Evolutionary conservation across 2,113 vertebrate species (phyloP), one percentile per base, ranked within the genome.

Genomic region (Dunckerocampus dactyliophorus): DNA sequence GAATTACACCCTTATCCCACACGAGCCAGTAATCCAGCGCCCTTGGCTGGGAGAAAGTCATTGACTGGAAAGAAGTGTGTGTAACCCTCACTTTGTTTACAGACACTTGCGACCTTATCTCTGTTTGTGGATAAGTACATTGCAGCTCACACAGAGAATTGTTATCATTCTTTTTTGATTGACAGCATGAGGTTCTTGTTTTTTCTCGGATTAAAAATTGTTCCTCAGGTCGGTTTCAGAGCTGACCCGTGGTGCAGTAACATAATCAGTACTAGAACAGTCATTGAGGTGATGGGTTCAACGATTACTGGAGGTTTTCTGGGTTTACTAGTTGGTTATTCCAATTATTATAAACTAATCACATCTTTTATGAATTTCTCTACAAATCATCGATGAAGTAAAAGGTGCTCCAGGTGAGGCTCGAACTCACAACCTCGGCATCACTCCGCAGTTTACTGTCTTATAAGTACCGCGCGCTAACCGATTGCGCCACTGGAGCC

Each of bases 371-470:
- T 5, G 2, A 5, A 28, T 28, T 28, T 28, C 2, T 28, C 3
- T 28, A 28, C 24, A 28, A 5, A 8, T 34, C 31, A 8, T 34
- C 31, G 31, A 1, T 34, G 6, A 34, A 34, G 31, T 5, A 1
- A 34, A 34, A 8, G 7, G 1, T 19, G 8, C 47, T 21, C 17
- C 47, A 20, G 47, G 47, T 49, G 47, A 49, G 47, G 47, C 16
- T 97, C 93, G 95, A 97, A 98, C 95, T 97, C 95, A 98, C 94
- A 98, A 97, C 93, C 94, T 97, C 94, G 93, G 94, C 93, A 95
- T 97, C 21, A 92, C 94, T 95, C 31, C 47, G 84, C 91, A 82
- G 74, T 1, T 71, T 94, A 96, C 94, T 96, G 95, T 91, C 88
- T 57, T 95, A 95, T 96, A 97, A 96, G 94, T 95, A 95, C 93